Conservation (phyloP, 1,140 invertebrate genomes). For the Oppia nitens region DNA sequence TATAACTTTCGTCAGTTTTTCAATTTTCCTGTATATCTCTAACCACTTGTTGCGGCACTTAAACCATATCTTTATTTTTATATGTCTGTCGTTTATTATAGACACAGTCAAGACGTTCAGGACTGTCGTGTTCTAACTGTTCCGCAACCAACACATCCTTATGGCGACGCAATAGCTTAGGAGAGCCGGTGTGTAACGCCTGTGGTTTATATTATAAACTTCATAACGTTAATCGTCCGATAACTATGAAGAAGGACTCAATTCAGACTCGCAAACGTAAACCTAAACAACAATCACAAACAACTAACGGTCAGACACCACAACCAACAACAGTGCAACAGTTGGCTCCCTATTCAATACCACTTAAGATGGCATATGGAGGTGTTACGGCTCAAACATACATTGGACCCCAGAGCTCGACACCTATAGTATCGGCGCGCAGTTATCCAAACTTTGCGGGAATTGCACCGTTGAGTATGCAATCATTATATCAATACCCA, state of each 20-base stretch:
- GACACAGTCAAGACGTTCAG: constrained; percentile 18
- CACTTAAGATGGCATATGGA: background rate
- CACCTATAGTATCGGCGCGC: background rate
- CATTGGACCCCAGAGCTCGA: background rate
- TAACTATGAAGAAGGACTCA: constrained; percentile 35
- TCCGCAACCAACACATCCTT: constrained; percentile 83
- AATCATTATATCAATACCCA: background rate
- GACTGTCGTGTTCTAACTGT: constrained; percentile 57
- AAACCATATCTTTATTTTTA: background rate
- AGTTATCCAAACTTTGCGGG: background rate
- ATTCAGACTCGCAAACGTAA: constrained; percentile 34
- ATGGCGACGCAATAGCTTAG: constrained; percentile 89
- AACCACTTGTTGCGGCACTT: background rate
- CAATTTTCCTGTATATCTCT: no score
- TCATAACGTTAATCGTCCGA: constrained; percentile 49
- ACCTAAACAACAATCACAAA: constrained; percentile 1
- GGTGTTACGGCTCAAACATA: background rate
- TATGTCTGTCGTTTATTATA: background rate
- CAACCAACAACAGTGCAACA: background rate
- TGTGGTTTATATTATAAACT: constrained; percentile 95
- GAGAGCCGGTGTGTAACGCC: constrained; percentile 93
- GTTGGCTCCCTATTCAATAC: background rate
- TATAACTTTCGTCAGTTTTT: no score
- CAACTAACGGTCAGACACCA: background rate
- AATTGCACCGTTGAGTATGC: background rate